Percentiles rank a stretch among this genome's conserved stretches.
Conservation (phyloP, 2,797 vertebrate species). For the Gallinago solitaria region DNA sequence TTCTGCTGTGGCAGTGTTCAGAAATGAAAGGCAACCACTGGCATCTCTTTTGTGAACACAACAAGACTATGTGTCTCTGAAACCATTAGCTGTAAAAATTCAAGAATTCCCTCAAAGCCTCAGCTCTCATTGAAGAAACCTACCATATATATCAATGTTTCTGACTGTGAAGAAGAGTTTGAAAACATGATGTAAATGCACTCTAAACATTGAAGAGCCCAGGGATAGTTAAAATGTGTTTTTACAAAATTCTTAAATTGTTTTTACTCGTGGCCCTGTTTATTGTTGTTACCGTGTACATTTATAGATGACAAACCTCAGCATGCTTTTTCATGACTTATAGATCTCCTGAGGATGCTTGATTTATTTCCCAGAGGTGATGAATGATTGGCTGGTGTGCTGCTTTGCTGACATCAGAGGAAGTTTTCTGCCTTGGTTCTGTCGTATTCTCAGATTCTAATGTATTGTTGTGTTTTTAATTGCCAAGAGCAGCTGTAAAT, state of each 20-base stretch:
- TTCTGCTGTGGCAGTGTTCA: not conserved
- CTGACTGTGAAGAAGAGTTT: not conserved
- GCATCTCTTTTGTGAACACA: accelerated
- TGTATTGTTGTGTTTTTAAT: accelerated
- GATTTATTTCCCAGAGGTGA: accelerated
- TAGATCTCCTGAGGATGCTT: not conserved
- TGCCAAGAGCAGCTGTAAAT: not conserved
- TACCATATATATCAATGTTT: accelerated
- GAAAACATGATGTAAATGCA: accelerated
- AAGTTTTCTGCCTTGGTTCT: not conserved
- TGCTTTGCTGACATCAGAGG: accelerated
- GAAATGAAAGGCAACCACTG: not conserved
- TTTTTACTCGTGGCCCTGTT: not conserved
- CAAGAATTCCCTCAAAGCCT: not conserved
- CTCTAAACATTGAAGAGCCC: not conserved
- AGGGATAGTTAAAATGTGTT: not conserved
- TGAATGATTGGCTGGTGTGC: not conserved
- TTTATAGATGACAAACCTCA: not conserved
- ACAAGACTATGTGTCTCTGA: not conserved
- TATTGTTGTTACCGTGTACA: not conserved
- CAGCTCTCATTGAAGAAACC: not conserved
- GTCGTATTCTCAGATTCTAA: accelerated
- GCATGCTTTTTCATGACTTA: not conserved
- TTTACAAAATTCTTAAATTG: not conserved
- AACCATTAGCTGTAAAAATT: not conserved